Evolutionary conservation across 2,797 vertebrate genomes (phyloP), one percentile per base, ranked within the genome.

Genomic region (Craterocephalus amniculus): DNA sequence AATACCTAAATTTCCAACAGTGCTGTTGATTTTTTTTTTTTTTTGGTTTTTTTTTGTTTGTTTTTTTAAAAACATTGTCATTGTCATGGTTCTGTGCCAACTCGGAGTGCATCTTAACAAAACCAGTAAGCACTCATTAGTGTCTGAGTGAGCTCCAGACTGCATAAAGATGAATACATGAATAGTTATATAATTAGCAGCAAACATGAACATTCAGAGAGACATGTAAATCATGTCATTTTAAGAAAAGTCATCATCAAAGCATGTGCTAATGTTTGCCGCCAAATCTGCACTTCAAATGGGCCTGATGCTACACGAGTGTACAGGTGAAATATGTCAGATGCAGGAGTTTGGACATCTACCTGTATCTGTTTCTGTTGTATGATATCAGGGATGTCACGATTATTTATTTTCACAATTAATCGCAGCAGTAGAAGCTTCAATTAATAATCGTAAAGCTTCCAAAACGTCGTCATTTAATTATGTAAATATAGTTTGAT

Each of bases 101-200:
- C 24, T 56, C 38, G 35, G n/a, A 14, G 29, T 5, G 69, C 55
- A 58, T 70, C 34, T 32, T 45, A 60, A 70, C 67, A 56, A 59
- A 58, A 60, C 18, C 26, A 26, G 26, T 22, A 57, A 34, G 60
- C n/a, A 56, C 60, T 64, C 40, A 61, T 76, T 69, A 57, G 36
- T 22, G 51, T 49, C 67, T 55, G 20, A 58, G 36, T 29, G 56
- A 80, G 63, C 10, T 49, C 35, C 10, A 49, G 63, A 59, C 43
- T 70, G 61, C 45, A 75, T 75, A 49, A 63, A 78, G 73, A 72
- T 58, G 54, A 79, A 87, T 65, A 35, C 22, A 76, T 88, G 31
- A 81, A 82, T 80, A 76, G 78, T 66, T 70, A 48, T 64, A 43
- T 29, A 40, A 73, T 81, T 75, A 78, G n/a, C 65, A 57, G 35